Evolutionary conservation across 2,797 vertebrate species (phyloP).

Genomic region (Sylvia borin): DNA sequence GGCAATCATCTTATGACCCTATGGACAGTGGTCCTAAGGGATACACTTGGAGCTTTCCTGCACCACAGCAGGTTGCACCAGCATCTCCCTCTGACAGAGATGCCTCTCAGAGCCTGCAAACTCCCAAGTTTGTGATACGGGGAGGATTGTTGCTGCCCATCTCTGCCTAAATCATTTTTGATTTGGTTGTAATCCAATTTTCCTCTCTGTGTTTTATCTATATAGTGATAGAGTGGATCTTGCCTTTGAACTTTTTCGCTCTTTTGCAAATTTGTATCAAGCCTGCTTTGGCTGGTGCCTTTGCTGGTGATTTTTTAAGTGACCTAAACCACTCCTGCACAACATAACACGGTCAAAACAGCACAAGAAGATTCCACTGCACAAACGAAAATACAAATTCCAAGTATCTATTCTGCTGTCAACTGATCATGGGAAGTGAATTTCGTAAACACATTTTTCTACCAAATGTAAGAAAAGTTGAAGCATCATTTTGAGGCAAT

Average conservation of each 20-base stretch:
- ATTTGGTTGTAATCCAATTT: neutral
- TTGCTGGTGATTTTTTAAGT: neutral
- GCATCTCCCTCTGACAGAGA: neutral
- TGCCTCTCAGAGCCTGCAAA: neutral
- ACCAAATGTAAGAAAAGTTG: neutral
- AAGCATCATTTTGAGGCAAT: neutral
- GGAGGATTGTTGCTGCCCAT: neutral
- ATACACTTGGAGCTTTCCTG: neutral
- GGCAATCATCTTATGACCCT: neutral
- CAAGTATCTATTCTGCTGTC: neutral
- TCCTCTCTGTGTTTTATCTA: neutral
- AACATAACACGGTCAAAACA: neutral
- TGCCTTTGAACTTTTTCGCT: fast-evolving
- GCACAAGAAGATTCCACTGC: neutral
- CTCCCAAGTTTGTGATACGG: neutral
- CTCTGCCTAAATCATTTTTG: neutral
- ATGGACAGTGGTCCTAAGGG: neutral
- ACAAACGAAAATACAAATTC: neutral
- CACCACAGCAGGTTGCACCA: neutral
- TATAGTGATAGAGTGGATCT: neutral
- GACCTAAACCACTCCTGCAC: neutral
- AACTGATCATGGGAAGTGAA: fast-evolving
- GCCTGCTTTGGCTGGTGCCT: neutral
- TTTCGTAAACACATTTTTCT: neutral
- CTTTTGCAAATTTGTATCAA: neutral